phyloP scores from a whole-genome alignment of 37 sponge, comb jelly and placozoan species.

The Cladorhizidae sp. region DNA sequence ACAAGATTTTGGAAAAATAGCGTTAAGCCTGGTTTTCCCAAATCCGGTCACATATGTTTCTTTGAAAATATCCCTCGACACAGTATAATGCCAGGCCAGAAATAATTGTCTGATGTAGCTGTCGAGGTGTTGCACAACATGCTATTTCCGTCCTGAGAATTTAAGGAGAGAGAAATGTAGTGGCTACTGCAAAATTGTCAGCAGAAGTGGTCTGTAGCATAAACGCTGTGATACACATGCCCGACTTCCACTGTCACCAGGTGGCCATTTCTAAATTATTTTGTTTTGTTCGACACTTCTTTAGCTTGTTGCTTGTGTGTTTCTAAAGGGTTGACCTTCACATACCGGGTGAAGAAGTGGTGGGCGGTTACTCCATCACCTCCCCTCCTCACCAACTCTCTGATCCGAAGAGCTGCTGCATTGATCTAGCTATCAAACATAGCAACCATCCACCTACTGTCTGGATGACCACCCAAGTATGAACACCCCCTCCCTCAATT shows the following conservation, averaged over 20 bases:
- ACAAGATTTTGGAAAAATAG: too few relatives aligned
- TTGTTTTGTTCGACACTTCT: neutral
- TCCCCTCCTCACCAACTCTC: conserved; percentile 59
- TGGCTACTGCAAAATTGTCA: too few relatives aligned
- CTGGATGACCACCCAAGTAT: conserved; percentile 79
- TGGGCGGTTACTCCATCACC: conserved; percentile 90
- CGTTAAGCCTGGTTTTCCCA: too few relatives aligned
- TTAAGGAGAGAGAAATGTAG: too few relatives aligned
- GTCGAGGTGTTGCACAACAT: too few relatives aligned
- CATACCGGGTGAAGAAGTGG: conserved; percentile 54
- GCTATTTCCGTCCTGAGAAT: too few relatives aligned
- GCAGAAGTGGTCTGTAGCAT: neutral
- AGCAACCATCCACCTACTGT: conserved; percentile 73
- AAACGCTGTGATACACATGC: neutral
- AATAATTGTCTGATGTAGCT: too few relatives aligned
- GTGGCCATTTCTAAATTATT: neutral
- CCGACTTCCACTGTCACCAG: neutral
- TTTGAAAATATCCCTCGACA: too few relatives aligned
- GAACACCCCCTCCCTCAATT: too few relatives aligned
- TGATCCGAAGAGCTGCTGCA: neutral
- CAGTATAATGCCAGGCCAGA: too few relatives aligned
- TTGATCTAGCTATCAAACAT: conserved; percentile 76
- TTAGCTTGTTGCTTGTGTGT: neutral
- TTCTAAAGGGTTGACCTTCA: conserved; percentile 72
- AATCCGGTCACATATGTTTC: too few relatives aligned